Conservation (phyloP, 2,113 vertebrate genomes). For the Leptodactylus fuscus region DNA sequence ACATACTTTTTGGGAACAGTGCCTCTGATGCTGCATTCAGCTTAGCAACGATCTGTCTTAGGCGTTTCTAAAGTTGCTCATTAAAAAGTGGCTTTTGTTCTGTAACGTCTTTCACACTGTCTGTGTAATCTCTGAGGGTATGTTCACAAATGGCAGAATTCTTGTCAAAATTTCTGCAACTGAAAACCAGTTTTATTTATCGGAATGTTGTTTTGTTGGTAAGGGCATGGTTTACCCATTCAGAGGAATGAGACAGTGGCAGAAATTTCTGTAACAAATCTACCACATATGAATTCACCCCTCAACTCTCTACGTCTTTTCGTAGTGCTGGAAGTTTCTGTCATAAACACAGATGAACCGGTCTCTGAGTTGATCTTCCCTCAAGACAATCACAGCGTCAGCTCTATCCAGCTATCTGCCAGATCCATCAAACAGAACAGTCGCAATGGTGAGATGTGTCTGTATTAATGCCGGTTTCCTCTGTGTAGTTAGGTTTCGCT, state of each 20-base stretch:
- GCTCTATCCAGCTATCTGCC: slow-evolving; percentile 89
- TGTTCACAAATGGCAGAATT: neutral
- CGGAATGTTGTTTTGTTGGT: no score
- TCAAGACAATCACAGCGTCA: slow-evolving; percentile 83
- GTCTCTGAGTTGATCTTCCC: slow-evolving; percentile 90
- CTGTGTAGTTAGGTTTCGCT: neutral
- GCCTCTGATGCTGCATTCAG: neutral
- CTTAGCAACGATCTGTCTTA: neutral
- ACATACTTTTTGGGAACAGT: no score
- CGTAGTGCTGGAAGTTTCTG: slow-evolving; percentile 87
- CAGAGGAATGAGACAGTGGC: neutral
- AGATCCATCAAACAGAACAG: slow-evolving; percentile 95
- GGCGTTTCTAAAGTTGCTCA: no score
- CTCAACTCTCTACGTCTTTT: slow-evolving; percentile 17
- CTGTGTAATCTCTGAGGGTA: neutral
- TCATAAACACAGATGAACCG: slow-evolving; percentile 89
- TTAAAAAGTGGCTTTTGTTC: neutral
- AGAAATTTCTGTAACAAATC: neutral
- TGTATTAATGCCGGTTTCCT: neutral
- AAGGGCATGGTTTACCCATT: no score
- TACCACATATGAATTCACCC: neutral
- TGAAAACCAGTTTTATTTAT: neutral
- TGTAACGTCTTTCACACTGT: neutral
- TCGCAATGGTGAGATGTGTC: slow-evolving; percentile 83
- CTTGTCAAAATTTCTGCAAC: neutral